Base-by-base conservation (phyloP, 2,113 vertebrate genomes). In the Microtus montanus region DNA sequence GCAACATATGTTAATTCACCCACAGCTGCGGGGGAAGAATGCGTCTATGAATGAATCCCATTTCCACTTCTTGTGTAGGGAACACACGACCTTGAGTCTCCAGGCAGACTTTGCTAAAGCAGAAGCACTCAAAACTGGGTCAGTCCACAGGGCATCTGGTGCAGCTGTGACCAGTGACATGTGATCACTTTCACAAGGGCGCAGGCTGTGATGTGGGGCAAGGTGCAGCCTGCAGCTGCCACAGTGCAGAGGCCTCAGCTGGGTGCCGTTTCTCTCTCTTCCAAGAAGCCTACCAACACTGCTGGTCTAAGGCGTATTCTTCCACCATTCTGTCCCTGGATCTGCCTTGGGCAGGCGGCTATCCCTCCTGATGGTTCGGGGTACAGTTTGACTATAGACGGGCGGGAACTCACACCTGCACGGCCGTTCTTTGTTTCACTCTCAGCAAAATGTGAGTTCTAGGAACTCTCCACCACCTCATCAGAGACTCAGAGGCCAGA, bases 261-360 rank as follows among this genome's bases (percentile, higher is more conserved):
- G 7, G 12, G 49, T 7, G 2, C 0, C 12, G 80, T 20, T 20
- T 52, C 13, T 61, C 80, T 30, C 22, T 24, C 44, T 52, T n/a
- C 38, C 17, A 1, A 0, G 33, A 70, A 64, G 93, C 26, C 38
- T 35, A 0, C 0, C 0, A 49, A 63, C 49, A 30, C 78, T 3
- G 4, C 4, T 66, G 75, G 64, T 58, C 74, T 0, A 0, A 24
- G 86, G 17, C 19, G 3, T 28, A 7, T 41, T 15, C 19, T 38
- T 4, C 28, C 38, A 24, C 22, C 15, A 1, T 5, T 64, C 47
- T 1, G 61, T 28, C 15, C 0, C 28, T 10, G 10, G 2, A 5
- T 49, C 52, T 41, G 54, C 47, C 7, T 0, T 0, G 0, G 13
- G 9, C 61, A 61, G 61, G 9, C 11, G 15, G 47, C 19, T 15